Conservation (phyloP, 1,140 invertebrate genomes). For the Temnothorax longispinosus region DNA sequence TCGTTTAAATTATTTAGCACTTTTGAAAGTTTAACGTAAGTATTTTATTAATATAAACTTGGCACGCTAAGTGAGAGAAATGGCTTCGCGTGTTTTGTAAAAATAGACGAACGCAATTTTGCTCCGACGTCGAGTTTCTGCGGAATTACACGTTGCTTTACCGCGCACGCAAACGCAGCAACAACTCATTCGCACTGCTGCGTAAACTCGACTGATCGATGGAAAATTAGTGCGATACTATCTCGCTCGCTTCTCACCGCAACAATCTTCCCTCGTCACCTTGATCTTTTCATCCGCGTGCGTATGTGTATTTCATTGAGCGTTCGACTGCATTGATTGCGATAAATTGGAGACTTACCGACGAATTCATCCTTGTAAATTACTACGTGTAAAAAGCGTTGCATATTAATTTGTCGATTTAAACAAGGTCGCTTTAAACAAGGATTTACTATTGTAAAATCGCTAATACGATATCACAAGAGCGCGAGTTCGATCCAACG, state of each 20-base stretch:
- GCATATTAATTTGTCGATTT: neutral
- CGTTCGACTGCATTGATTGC: neutral
- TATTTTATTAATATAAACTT: constrained; percentile 11
- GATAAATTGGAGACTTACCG: neutral
- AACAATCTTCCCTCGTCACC: constrained; percentile 3
- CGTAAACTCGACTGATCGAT: constrained; percentile 51
- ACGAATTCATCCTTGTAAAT: neutral
- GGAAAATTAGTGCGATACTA: constrained; percentile 14
- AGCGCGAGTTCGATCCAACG: too few species aligned
- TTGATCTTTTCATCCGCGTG: constrained; percentile 24
- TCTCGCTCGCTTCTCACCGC: neutral
- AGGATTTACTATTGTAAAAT: neutral
- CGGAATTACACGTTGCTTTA: neutral
- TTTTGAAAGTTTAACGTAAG: neutral
- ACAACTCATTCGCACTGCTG: constrained; percentile 35
- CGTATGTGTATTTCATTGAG: neutral
- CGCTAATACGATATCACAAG: neutral
- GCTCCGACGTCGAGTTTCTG: neutral
- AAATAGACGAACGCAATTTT: neutral
- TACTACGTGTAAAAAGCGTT: neutral
- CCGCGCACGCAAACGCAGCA: neutral
- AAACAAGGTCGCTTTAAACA: neutral
- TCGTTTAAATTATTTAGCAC: neutral
- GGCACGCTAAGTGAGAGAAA: neutral
- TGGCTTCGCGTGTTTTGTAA: neutral